Conservation (phyloP, 1,140 invertebrate genomes). For the Helicoverpa armigera region DNA sequence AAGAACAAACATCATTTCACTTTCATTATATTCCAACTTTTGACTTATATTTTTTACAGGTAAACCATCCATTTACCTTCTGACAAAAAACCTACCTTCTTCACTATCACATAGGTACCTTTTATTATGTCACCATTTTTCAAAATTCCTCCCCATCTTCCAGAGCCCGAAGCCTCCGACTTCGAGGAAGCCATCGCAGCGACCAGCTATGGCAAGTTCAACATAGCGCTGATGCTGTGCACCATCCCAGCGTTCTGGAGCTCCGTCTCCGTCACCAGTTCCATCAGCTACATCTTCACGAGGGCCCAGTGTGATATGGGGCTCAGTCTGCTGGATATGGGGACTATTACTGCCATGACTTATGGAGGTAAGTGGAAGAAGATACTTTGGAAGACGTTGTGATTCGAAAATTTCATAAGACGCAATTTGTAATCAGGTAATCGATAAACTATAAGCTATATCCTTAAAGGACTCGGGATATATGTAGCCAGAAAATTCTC, state of each 20-base stretch:
- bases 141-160: not conserved
- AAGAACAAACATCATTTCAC: too few relatives aligned
- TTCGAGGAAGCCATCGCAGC: constrained; percentile 88
- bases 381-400: too few relatives aligned
- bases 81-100: too few relatives aligned
- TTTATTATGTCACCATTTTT: not conserved
- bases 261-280: constrained; percentile 88
- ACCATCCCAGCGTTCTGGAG: constrained; percentile 89
- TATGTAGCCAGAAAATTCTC: too few relatives aligned
- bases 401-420: too few relatives aligned
- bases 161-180: constrained; percentile 83
- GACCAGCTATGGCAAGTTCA: constrained; percentile 89
- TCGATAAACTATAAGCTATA: too few relatives aligned
- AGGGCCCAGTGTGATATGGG: constrained; percentile 91
- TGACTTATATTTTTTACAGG: too few relatives aligned
- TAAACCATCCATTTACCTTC: too few relatives aligned
- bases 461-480: too few relatives aligned
- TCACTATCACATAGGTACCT: too few relatives aligned
- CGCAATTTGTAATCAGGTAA: too few relatives aligned
- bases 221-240: constrained; percentile 88
- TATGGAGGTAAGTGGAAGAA: constrained; percentile 87
- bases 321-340: constrained; percentile 89
- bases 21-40: too few relatives aligned
- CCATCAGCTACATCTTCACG: constrained; percentile 90
- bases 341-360: constrained; percentile 89